Base-by-base conservation (phyloP, 1,140 invertebrate species). In the Drosophila triauraria region DNA sequence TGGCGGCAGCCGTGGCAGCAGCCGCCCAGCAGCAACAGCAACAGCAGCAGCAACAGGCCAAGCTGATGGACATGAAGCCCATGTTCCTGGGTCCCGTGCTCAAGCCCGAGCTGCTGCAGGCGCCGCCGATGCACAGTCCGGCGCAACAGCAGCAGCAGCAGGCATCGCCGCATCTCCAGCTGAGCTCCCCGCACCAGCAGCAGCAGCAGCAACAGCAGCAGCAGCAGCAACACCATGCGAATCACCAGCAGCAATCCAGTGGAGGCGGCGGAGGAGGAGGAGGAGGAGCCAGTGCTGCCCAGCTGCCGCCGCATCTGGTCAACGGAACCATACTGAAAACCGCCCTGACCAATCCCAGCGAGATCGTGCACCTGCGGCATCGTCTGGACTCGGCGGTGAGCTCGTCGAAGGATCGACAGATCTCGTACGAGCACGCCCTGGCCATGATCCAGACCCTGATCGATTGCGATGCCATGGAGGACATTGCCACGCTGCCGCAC, bases 391-490 rank as follows among this genome's bases (percentile, higher is more conserved):
- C 96, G 91, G 95, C 96, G 20, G 97, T 98, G 27, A 97, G 96
- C 87, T 97, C 96, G 84, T 97, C 96, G 17, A 94, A 97, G 91
- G 97, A 97, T 93, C 94, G 97, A 63, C 95, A 96, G 68, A 95
- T 97, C 91, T 96, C 97, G 68, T 94, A 97, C 80, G 97, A 98
- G 71, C 95, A 96, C 60, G 96, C 97, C 57, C 87, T 97, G 72
- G 95, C 95, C 76, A 97, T 98, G 96, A 98, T 98, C 82, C 96
- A 97, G 93, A 96, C 96, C 56, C 94, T 98, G 51, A 97, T 98
- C 92, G 97, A 98, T 93, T 98, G 97, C 93, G 98, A 99, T 93
- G 97, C 98, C 90, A 98, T 98, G 94, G 97, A 98, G 94, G 97
- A 98, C 91, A 98, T 98, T 77, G 97, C 98, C 15, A 98, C 97